Evolutionary conservation across 2,888 invertebrate species (phyloP), one percentile per base, ranked within the genome.

Genomic region (Spodoptera littoralis): DNA sequence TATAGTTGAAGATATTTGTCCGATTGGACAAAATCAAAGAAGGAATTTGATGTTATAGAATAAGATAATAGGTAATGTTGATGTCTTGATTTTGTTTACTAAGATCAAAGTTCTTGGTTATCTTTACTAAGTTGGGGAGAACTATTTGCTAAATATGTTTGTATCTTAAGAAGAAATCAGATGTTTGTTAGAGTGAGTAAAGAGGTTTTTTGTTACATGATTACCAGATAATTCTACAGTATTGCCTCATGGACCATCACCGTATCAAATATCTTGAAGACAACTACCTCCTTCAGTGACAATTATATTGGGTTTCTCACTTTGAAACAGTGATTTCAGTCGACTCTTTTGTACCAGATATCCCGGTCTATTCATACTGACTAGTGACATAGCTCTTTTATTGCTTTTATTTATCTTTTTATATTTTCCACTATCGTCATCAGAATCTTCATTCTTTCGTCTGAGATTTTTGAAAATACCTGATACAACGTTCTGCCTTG

Each of bases 261-360:
- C 18, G 8, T 46, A 46, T 1, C 13, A 58, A 59, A 36, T 36
- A 36, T 63, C 67, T 59, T 30, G 42, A 65, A 53, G 44, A 72
- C 70, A 85, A 82, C 88, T 95, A 95, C 95, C 95, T 95, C 95
- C 95, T 94, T 95, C 94, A 65, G 95, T 94, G 51, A 94, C 92
- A 74, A 94, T 91, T 61, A 95, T 93, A 76, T 94, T 93, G 67
- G 94, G 94, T 50, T 92, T 84, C 82, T 93, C 92, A 41, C 90
- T 92, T 83, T 93, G 94, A 79, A 95, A 95, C 65, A 95, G 88
- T 6, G 94, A 92, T 61, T 88, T 87, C 41, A 95, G 82, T 77
- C 90, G 87, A 82, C 86, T 91, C 70, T 90, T 94, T 49, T 90
- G 92, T 12, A 90, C 73, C 52, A 85, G 86, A 77, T 90, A 90